Evolutionary conservation across 2,113 vertebrate species (phyloP).

Genomic region (Abramis brama): DNA sequence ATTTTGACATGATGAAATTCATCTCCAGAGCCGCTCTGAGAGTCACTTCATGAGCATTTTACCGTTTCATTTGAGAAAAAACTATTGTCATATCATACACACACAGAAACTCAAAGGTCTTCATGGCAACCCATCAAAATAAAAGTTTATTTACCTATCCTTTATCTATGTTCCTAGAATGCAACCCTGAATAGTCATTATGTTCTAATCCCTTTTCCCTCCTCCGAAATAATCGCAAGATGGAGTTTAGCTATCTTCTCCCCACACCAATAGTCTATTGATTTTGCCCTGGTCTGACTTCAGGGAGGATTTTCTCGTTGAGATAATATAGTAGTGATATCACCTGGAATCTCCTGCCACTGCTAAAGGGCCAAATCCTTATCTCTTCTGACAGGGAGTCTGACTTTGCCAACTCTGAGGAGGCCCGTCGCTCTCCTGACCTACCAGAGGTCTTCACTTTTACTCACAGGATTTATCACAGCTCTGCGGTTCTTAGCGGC

Average conservation of each 20-base stretch:
- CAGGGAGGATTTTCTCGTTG: conserved; percentile 56
- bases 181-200: neutral
- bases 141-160: neutral
- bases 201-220: neutral
- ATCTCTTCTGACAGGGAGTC: conserved; percentile 50
- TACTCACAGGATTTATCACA: conserved; percentile 31
- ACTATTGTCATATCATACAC: too few relatives aligned
- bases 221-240: neutral
- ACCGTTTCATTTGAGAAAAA: too few relatives aligned
- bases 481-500: neutral
- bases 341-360: conserved; percentile 56
- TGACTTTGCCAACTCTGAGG: conserved; percentile 49
- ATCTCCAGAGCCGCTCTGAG: too few relatives aligned
- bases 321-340: conserved; percentile 60
- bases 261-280: conserved; percentile 54
- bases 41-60: too few relatives aligned
- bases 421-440: conserved; percentile 32
- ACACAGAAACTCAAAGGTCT: too few relatives aligned
- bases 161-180: neutral
- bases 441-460: conserved; percentile 42
- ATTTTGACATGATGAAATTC: too few relatives aligned
- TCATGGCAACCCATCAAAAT: too few relatives aligned
- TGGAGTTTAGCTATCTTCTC: conserved; percentile 33
- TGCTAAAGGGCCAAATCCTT: conserved; percentile 54
- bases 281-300: conserved; percentile 51